These are phyloP conservation scores for Bombus picipes DNA, from an alignment of 1,140 invertebrate genomes.

Conservation along the genomic window DNA sequence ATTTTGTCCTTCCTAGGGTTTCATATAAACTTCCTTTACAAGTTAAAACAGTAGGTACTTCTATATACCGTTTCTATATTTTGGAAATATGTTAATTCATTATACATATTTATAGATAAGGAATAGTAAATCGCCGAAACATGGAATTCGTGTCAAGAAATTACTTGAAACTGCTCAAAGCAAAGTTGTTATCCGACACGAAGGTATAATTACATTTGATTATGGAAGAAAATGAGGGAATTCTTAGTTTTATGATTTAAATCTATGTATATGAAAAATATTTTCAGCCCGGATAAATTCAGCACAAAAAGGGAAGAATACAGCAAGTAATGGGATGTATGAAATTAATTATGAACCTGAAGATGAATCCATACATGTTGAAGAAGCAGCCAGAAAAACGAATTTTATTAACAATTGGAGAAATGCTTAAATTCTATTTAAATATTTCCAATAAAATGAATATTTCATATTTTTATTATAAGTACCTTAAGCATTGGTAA, in stretches of 20 bases:
- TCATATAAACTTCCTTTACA: slow-evolving; percentile 39
- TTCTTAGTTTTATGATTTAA: neutral
- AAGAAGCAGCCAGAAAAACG: slow-evolving; percentile 38
- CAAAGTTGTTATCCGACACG: slow-evolving; percentile 50
- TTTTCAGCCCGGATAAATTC: slow-evolving; percentile 46
- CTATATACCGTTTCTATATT: neutral
- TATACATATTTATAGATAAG: slow-evolving; percentile 42
- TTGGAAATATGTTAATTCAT: neutral
- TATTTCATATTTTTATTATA: slow-evolving; percentile 18
- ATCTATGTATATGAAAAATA: neutral
- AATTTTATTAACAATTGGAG: slow-evolving; percentile 21
- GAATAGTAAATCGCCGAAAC: slow-evolving; percentile 12
- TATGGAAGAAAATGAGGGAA: neutral
- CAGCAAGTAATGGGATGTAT: neutral
- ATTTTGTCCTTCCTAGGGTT: slow-evolving; percentile 48
- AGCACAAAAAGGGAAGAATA: neutral
- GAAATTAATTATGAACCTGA: slow-evolving; percentile 44
- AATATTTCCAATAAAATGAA: neutral
- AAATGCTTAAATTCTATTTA: neutral
- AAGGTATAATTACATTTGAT: slow-evolving; percentile 34
- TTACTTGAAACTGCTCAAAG: slow-evolving; percentile 31
- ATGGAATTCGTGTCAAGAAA: slow-evolving; percentile 30
- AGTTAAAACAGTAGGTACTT: slow-evolving; percentile 33
- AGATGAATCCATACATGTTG: slow-evolving; percentile 46
- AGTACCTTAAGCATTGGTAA: neutral